These are phyloP conservation scores for Myodes glareolus DNA, from an alignment of 2,113 vertebrate species.

Conservation along the genomic window DNA sequence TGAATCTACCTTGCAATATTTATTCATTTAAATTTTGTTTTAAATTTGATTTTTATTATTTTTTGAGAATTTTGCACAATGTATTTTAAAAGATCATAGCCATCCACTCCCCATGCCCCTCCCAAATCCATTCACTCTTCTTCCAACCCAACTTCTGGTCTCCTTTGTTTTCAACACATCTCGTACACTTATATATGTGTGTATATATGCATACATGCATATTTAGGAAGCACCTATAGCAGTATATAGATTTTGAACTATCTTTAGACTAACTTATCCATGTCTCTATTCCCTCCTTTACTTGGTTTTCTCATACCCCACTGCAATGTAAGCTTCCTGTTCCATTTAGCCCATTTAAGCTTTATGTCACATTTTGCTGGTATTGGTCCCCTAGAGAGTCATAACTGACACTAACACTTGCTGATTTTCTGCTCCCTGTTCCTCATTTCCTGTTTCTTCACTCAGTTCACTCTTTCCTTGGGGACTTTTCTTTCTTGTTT, in stretches of 20 bases:
- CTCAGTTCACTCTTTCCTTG: background rate
- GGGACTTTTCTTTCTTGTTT: background rate
- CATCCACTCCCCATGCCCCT: background rate
- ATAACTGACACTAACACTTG: background rate
- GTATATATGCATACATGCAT: background rate
- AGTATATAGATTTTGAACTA: background rate
- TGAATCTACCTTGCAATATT: background rate
- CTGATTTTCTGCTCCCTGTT: background rate
- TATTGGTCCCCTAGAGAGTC: background rate
- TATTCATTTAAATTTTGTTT: background rate
- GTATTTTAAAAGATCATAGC: background rate
- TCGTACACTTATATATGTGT: background rate
- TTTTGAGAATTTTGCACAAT: background rate
- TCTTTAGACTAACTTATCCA: background rate
- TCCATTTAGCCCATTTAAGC: background rate
- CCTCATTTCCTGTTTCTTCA: background rate
- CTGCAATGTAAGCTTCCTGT: background rate
- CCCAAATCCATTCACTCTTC: background rate
- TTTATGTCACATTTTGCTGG: background rate
- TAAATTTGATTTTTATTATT: background rate
- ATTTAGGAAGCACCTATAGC: background rate
- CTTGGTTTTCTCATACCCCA: background rate
- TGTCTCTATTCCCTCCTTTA: background rate
- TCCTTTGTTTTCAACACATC: background rate
- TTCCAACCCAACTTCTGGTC: background rate